Percentiles rank a stretch among this genome's conserved stretches.
These are phyloP conservation scores for Euwallacea fornicatus DNA, from an alignment of 1,140 invertebrate genomes.

Conservation along the genomic window DNA sequence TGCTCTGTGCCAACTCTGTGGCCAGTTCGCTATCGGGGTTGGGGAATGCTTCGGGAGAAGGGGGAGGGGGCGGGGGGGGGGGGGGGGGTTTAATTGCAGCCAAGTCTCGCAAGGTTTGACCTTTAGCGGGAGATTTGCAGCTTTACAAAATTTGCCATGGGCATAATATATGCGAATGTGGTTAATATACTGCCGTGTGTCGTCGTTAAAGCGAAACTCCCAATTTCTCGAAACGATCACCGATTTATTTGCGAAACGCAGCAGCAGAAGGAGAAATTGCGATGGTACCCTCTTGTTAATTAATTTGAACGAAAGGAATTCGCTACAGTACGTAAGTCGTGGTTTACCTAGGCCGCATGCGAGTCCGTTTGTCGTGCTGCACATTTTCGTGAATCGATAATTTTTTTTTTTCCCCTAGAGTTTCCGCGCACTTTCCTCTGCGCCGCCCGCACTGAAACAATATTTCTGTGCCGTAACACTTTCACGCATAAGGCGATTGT, in stretches of 20 bases:
- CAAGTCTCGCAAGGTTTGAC: background rate
- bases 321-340: too few relatives aligned
- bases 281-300: background rate
- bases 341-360: background rate
- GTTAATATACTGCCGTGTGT: too few relatives aligned
- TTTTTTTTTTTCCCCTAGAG: too few relatives aligned
- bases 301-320: background rate
- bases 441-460: background rate
- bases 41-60: background rate
- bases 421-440: too few relatives aligned
- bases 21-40: background rate
- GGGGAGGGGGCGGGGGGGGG: background rate
- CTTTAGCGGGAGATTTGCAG: too few relatives aligned
- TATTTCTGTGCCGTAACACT: constrained; percentile 2
- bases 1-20: constrained; percentile 9
- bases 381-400: background rate
- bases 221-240: too few relatives aligned
- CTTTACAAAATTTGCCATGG: too few relatives aligned
- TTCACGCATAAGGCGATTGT: constrained; percentile 4
- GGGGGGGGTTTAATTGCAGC: background rate
- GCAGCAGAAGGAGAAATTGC: too few relatives aligned
- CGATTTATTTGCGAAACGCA: too few relatives aligned
- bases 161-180: too few relatives aligned
- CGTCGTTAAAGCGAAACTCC: too few relatives aligned
- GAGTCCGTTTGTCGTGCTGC: background rate